Evolutionary conservation across 1,140 invertebrate genomes (phyloP).

Genomic region (Radopholus similis): DNA sequence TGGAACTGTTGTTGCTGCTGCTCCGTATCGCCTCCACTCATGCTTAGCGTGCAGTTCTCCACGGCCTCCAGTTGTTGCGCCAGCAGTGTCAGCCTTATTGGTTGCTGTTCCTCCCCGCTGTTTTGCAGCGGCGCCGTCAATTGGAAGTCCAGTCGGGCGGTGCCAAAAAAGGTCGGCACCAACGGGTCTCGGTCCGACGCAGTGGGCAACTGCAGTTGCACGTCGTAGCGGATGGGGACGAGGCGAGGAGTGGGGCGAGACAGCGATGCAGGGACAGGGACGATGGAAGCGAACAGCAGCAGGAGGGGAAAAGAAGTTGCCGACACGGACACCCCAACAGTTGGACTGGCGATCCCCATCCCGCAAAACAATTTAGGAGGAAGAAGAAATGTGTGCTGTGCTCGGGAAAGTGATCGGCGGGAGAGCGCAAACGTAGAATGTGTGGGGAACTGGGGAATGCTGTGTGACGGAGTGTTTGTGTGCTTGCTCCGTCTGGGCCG

Average conservation of each 20-base stretch:
- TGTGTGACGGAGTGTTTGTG: too few species aligned
- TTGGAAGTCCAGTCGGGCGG: constrained; percentile 37
- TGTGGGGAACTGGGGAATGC: too few species aligned
- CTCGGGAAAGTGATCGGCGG: too few species aligned
- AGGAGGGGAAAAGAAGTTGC: neutral
- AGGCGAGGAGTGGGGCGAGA: neutral
- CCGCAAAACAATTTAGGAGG: too few species aligned
- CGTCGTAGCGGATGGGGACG: constrained; percentile 34
- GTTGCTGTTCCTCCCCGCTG: neutral
- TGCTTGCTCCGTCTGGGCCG: too few species aligned
- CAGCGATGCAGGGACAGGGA: too few species aligned
- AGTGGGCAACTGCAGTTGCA: constrained; percentile 42
- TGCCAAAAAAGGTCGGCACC: constrained; percentile 42
- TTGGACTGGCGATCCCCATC: too few species aligned
- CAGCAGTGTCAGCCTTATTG: constrained; percentile 7
- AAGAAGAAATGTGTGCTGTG: too few species aligned
- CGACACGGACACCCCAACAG: too few species aligned
- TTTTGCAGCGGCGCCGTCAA: constrained; percentile 8
- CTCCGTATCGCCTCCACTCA: neutral
- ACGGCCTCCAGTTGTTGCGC: constrained; percentile 8
- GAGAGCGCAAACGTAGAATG: too few species aligned
- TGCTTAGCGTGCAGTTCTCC: constrained; percentile 4
- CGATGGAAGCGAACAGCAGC: neutral
- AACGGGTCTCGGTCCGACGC: constrained; percentile 35
- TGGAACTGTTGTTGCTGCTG: too few species aligned